A percentile compares a stretch with the other conserved stretches of the same genome.
Evolutionary conservation across 2,888 invertebrate species (phyloP).

Genomic region (Caenorhabditis doughertyi): DNA sequence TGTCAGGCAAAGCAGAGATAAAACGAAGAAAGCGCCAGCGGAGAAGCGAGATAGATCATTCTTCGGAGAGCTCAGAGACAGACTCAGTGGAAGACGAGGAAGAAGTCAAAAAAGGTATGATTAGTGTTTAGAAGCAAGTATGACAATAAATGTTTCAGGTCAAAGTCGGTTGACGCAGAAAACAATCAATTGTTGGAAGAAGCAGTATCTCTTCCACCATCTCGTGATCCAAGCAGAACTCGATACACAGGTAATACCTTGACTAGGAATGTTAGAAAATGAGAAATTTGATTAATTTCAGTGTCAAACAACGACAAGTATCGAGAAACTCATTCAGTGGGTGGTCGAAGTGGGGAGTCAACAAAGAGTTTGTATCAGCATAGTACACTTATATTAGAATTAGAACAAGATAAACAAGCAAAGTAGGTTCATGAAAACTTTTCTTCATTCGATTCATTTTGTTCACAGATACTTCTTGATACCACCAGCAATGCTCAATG

Average conservation of each 20-base stretch:
- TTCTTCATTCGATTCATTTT: too few relatives aligned
- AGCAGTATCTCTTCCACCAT: slow-evolving; percentile 80
- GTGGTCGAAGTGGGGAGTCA: slow-evolving; percentile 75
- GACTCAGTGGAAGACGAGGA: slow-evolving; percentile 75
- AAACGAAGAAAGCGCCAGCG: slow-evolving; percentile 63
- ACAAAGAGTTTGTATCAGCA: slow-evolving; percentile 77
- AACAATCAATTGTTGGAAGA: slow-evolving; percentile 75
- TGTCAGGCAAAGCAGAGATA: slow-evolving; percentile 62
- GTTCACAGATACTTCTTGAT: slow-evolving; percentile 82
- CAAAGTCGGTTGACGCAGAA: slow-evolving; percentile 77
- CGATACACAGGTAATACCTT: slow-evolving; percentile 67
- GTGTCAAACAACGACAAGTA: slow-evolving; percentile 56
- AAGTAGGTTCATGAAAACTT: slow-evolving; percentile 65
- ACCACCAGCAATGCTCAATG: slow-evolving; percentile 77
- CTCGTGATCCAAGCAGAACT: slow-evolving; percentile 78
- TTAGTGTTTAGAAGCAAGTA: not conserved
- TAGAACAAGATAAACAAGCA: slow-evolving; percentile 72
- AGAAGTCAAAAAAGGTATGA: slow-evolving; percentile 68
- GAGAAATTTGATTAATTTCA: slow-evolving; percentile 27
- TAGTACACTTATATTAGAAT: slow-evolving; percentile 77
- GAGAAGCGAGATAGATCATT: slow-evolving; percentile 79
- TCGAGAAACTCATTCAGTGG: slow-evolving; percentile 74
- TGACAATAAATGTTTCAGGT: too few relatives aligned
- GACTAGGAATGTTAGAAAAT: not conserved
- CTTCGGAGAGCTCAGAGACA: slow-evolving; percentile 79